Base-by-base conservation (phyloP, 2,797 vertebrate species). In the Cynopterus sphinx region DNA sequence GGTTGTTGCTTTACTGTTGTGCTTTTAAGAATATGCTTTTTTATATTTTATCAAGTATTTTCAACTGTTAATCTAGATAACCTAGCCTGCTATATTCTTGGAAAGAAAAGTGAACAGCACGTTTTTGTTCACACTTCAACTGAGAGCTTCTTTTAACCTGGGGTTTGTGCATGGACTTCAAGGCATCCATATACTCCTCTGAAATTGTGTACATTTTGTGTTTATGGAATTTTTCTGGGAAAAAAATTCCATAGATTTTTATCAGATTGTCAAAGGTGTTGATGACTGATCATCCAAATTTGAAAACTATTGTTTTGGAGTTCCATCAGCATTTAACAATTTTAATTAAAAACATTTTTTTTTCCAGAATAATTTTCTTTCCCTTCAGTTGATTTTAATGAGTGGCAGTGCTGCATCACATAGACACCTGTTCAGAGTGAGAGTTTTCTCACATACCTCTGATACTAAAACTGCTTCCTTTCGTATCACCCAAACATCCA, bases 381-480 rank as follows among this genome's bases (percentile, higher is more conserved):
- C 88, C n/a, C 26, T 81, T 53, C 88, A 86, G 26, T 51, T 0
- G 33, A 49, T 85, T 95, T 97, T 95, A 97, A 70, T 12, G 0
- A 94, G 70, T 36, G 79, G 70, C 94, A 33, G 81, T 74, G 73
- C 0, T 0, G 8, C 59, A 17, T 5, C 43, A 87, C 59, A 8
- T 16, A 49, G 8, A 95, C 36, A 91, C 87, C 88, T 36, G 96
- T 74, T 97, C 70, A 96, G 95, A 41, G 79, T 79, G 91, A 95
- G 31, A 43, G 88, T 90, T 98, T 98, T 97, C 97, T 98, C 98
- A 98, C 98, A 98, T 98, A 98, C 55, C 41, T 95, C 96, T 96
- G 96, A 82, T 17, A 65, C 79, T 39, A 95, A 75, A 67, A 74
- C 39, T n/a, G 71, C 77, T 82, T 86, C 84, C 82, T 79, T 82